Evolutionary conservation across 2,797 vertebrate genomes (phyloP), one percentile per base, ranked within the genome.

Genomic region (Ibycter americanus): DNA sequence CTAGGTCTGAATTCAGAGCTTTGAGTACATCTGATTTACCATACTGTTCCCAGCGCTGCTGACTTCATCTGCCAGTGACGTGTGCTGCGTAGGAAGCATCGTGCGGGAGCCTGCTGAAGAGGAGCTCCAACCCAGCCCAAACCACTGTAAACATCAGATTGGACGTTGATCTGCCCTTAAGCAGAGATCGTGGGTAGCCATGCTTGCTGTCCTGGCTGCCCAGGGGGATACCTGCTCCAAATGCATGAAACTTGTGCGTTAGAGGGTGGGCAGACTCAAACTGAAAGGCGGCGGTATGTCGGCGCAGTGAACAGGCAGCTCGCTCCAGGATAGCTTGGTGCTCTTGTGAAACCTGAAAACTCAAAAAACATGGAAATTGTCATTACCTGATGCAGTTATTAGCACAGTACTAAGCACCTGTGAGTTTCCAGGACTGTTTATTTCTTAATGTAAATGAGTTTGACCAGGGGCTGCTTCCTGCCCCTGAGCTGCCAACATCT

Each of bases 191-290:
- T 14, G 44, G 21, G 25, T 23, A 66, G 27, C 26, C 8, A 4
- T 7, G 9, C 25, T 47, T 71, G n/a, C 32, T 76, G 29, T 42
- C 17, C 59, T 59, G n/a, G 32, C 65, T 67, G n/a, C 72, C 44
- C 0, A 0, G 11, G 12, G 4, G 22, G 4, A 11, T 11, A 9
- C 8, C 32, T 63, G 8, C 85, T 78, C 38, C 5, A 17, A 42
- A 40, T 0, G 3, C 15, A 20, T 1, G 4, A 1, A 25, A 4
- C n/a, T 38, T 15, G 27, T n/a, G 54, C 9, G 16, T 15, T 31
- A 31, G 76, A 65, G 10, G 18, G 15, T 6, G 9, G n/a, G 26
- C 5, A 8, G 61, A 26, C 34, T 26, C 0, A 0, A 58, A 10
- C 15, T 67, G 16, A 44, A 81, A 44, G 27, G 17, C 2, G 2